Base-by-base conservation (phyloP, 2,888 invertebrate genomes). In the Apocheima hispidaria region DNA sequence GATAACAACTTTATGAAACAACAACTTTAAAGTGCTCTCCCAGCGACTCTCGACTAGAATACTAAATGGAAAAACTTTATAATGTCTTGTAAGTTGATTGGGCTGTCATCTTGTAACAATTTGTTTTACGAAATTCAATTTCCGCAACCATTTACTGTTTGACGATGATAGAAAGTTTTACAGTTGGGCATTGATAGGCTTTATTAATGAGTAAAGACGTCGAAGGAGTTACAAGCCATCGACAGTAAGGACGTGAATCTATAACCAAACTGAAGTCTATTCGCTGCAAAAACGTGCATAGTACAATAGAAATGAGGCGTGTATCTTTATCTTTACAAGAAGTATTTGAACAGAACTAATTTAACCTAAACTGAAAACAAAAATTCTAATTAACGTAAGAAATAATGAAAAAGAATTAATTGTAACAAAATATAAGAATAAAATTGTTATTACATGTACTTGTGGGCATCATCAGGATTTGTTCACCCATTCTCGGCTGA, bases 91-190 rank as follows among this genome's bases (percentile, higher is more conserved):
- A 52, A 52, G 40, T 41, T 57, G 56, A 57, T 62, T 57, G 56
- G 56, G 28, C 48, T 56, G 56, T 48, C 52, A 57, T 62, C 52
- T 55, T 46, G 46, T 46, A 52, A 52, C 38, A 60, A 60, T 64
- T 62, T 54, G 38, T 59, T 64, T 46, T 51, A 49, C 61, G 30
- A 63, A 65, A 61, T 60, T 60, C 57, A 64, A 68, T 68, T 60
- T 68, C 65, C 68, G 60, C 12, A 46, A 56, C 33, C 50, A 54
- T 57, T 59, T 57, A 57, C 44, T 55, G 57, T 41, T 57, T 33
- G 46, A 60, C 26, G 52, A 50, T 57, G 51, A 41, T 55, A 46
- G 28, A 53, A 60, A 55, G 51, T 62, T 62, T 60, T 52, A 36
- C 55, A 52, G 49, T 63, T 54, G 55, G 57, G 44, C 56, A 65